phyloP scores from a whole-genome alignment of 2,888 invertebrate genomes.

The Fragum sueziense region DNA sequence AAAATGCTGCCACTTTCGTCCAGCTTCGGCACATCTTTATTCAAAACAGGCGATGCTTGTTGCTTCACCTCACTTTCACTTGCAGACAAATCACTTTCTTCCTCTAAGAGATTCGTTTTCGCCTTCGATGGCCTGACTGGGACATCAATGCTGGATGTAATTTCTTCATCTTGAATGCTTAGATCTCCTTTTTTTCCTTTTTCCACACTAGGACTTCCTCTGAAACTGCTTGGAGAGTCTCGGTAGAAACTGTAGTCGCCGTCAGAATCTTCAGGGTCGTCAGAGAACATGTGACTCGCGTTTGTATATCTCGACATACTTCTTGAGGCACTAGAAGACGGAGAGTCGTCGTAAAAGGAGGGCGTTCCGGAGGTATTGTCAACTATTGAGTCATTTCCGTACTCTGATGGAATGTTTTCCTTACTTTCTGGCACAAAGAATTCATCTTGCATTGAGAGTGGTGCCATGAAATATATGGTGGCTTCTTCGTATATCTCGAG shows the following conservation, averaged over 20 bases:
- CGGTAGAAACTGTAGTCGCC: constrained; percentile 2
- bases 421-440: constrained; percentile 83
- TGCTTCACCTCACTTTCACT: constrained; percentile 10
- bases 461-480: constrained; percentile 82
- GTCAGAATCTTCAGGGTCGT: constrained; percentile 47
- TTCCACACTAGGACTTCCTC: neutral
- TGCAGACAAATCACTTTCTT: constrained; percentile 7
- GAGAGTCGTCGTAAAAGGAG: constrained; percentile 26
- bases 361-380: constrained; percentile 19
- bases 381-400: constrained; percentile 41
- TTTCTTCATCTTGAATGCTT: constrained; percentile 53
- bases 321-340: constrained; percentile 37
- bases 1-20: constrained; percentile 9
- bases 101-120: constrained; percentile 47
- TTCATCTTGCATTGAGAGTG: constrained; percentile 82
- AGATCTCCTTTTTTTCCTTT: constrained; percentile 2
- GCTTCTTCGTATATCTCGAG: constrained; percentile 82
- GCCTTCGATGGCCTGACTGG: constrained; percentile 42
- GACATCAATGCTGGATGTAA: constrained; percentile 49
- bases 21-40: constrained; percentile 22
- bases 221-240: neutral
- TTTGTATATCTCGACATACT: constrained; percentile 43
- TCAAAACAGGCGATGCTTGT: neutral
- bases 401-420: constrained; percentile 51
- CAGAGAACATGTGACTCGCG: constrained; percentile 26